Evolutionary conservation across 2,113 vertebrate genomes (phyloP), one percentile per base, ranked within the genome.

Genomic region (Nycticebus coucang): DNA sequence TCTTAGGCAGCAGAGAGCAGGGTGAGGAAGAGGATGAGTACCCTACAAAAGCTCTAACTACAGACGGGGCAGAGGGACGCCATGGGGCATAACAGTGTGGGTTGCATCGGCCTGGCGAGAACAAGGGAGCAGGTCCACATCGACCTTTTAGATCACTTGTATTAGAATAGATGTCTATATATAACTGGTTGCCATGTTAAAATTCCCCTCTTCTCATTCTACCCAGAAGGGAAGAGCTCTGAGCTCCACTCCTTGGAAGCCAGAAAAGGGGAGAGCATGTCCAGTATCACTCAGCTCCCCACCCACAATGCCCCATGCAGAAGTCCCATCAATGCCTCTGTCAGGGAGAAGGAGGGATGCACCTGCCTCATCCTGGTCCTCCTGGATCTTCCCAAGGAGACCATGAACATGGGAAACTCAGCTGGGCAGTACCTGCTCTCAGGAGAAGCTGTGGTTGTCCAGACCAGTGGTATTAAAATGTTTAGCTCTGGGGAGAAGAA

Each of bases 61-160:
- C 7, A 10, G 26, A 11, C 4, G 33, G 15, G 26, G 77, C 19
- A 21, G 37, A 75, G 55, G 24, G 35, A 37, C 2, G 18, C 8
- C 1, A 0, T 0, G 0, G 0, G 24, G 2, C 5, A 45, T 17
- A 50, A 33, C 11, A 3, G 9, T 10, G 41, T 71, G 57, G 84
- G 33, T 22, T 80, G 69, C 2, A 0, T 1, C 9, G 64, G 50
- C 90, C 30, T 21, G 69, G 7, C 37, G 33, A 64, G 26, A 69
- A 11, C 2, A 3, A 62, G 77, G 79, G n/a, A 33, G 7, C 0
- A 59, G 45, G 35, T 30, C 15, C 33, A 7, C 11, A 41, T 0
- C 1, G 0, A 22, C 28, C 35, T 45, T 68, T 59, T 24, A 22
- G 53, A 95, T 24, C 30, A 35, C 45, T 14, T 14, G 7, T 5